These are phyloP conservation scores for Dysdera silvatica DNA, from an alignment of 1,140 invertebrate genomes.

Conservation along the genomic window DNA sequence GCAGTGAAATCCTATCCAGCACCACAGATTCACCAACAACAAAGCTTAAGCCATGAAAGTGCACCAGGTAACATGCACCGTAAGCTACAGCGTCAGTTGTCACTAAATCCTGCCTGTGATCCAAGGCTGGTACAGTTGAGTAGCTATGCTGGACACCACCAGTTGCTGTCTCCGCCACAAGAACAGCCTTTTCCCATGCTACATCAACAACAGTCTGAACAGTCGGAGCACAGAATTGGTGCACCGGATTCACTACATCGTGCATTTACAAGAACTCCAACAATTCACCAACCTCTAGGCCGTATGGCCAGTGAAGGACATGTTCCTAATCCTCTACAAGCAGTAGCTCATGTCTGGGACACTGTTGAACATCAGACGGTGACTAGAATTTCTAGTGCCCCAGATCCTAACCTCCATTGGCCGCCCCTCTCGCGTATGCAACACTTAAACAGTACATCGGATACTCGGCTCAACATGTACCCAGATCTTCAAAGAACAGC, in stretches of 20 bases:
- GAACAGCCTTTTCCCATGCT: slow-evolving; percentile 4
- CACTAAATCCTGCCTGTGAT: slow-evolving; percentile 68
- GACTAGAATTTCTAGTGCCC: slow-evolving; percentile 68
- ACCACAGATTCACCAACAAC: slow-evolving; percentile 13
- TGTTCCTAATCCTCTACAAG: slow-evolving; percentile 24
- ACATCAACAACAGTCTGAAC: not conserved
- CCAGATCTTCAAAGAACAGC: slow-evolving; percentile 14
- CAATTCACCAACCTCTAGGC: slow-evolving; percentile 31
- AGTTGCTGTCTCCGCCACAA: slow-evolving; percentile 10
- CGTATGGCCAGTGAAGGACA: slow-evolving; percentile 35
- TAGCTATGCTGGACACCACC: not conserved
- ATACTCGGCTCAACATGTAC: slow-evolving; percentile 40
- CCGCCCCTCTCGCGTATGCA: slow-evolving; percentile 39
- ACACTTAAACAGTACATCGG: slow-evolving; percentile 46
- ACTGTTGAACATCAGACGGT: slow-evolving; percentile 50
- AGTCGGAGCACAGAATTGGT: too few relatives aligned
- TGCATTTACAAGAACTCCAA: not conserved
- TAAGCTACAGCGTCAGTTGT: slow-evolving; percentile 70
- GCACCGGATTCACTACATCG: slow-evolving; percentile 3
- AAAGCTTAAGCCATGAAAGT: not conserved
- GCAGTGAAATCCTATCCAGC: slow-evolving; percentile 6
- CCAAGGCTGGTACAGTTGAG: slow-evolving; percentile 50
- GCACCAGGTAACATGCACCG: slow-evolving; percentile 57
- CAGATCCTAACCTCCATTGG: slow-evolving; percentile 55
- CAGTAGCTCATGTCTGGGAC: slow-evolving; percentile 28